Percentiles rank a stretch among this genome's conserved stretches.
Conservation (phyloP, 2,888 invertebrate genomes). For the Trissoscelio sp. region DNA sequence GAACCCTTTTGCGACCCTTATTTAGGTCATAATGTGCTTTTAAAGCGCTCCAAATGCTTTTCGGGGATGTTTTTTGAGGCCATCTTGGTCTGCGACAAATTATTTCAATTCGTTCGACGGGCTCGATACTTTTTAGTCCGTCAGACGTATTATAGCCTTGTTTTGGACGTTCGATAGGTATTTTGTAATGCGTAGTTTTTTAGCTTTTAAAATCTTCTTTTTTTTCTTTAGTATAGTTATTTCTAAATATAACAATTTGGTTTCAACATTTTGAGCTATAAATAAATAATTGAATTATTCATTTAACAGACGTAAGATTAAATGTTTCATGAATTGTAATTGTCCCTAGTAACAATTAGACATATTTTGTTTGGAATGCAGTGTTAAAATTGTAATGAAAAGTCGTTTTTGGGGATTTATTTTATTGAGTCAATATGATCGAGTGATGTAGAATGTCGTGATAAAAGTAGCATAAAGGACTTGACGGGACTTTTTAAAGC, state of each 20-base stretch:
- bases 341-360: conserved; percentile 7
- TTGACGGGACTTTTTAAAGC: too few species aligned
- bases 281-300: too few species aligned
- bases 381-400: too few species aligned
- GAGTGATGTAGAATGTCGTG: too few species aligned
- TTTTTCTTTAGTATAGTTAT: too few species aligned
- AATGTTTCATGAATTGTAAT: too few species aligned
- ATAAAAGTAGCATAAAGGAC: too few species aligned
- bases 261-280: too few species aligned
- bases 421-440: conserved; percentile 7
- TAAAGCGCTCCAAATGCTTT: neutral
- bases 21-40: conserved; percentile 26
- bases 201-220: too few species aligned
- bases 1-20: conserved; percentile 31
- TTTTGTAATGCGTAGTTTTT: neutral
- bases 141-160: conserved; percentile 1
- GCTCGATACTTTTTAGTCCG: neutral
- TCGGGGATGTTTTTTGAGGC: neutral
- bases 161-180: neutral
- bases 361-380: too few species aligned
- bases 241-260: too few species aligned
- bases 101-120: neutral
- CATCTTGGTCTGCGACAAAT: neutral
- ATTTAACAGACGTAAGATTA: too few species aligned
- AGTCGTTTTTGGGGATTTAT: neutral